These are phyloP conservation scores for Hyposoter dolosus DNA, from an alignment of 2,888 invertebrate species.

Conservation along the genomic window DNA sequence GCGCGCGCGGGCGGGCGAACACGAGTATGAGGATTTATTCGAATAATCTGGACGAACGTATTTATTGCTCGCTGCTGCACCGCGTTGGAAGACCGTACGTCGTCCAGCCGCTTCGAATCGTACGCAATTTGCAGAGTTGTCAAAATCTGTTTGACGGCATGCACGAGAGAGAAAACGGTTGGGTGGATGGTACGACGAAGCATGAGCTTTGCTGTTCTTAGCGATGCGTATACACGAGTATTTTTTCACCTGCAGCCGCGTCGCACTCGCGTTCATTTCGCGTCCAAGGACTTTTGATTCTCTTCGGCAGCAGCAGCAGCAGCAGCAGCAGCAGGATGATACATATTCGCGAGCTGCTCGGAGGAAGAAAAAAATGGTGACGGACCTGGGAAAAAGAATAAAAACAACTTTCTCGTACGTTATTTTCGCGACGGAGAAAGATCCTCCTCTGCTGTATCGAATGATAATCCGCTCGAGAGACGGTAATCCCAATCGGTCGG, in stretches of 20 bases:
- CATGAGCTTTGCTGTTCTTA: slow-evolving; percentile 42
- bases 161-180: background rate
- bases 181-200: background rate
- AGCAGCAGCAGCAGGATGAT: too few species aligned
- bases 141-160: slow-evolving; percentile 37
- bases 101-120: slow-evolving; percentile 36
- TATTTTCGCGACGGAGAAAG: too few species aligned
- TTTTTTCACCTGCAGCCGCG: slow-evolving; percentile 19
- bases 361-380: too few species aligned
- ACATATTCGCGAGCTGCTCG: too few species aligned
- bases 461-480: too few species aligned
- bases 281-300: too few species aligned
- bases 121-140: slow-evolving; percentile 68
- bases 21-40: slow-evolving; percentile 55
- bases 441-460: too few species aligned
- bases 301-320: too few species aligned
- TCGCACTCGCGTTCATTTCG: too few species aligned
- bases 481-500: too few species aligned
- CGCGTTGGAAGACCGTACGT: background rate
- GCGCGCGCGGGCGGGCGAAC: background rate
- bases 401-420: too few species aligned
- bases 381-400: too few species aligned
- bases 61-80: background rate
- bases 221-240: slow-evolving; percentile 48
- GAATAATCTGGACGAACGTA: slow-evolving; percentile 62